phyloP scores from a whole-genome alignment of 2,113 vertebrate genomes.

The Echinops telfairi region DNA sequence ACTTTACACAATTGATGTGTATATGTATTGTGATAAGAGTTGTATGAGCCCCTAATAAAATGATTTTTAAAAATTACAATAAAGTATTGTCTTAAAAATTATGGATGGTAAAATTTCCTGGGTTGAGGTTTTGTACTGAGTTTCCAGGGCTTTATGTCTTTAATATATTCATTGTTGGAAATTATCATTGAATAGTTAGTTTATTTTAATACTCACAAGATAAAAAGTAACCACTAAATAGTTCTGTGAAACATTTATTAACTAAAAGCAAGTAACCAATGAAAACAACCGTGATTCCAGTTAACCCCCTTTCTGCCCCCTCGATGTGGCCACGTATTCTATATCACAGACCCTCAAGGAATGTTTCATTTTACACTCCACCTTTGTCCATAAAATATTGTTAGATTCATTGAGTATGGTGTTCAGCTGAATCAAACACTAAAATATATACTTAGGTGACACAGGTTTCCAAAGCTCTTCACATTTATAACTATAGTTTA shows the following conservation, averaged over 20 bases:
- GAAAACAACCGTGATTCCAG: not conserved
- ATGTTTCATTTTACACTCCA: not conserved
- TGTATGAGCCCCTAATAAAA: too few species aligned
- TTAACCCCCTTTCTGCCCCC: not conserved
- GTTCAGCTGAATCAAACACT: not conserved
- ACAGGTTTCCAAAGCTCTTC: not conserved
- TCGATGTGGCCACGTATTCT: not conserved
- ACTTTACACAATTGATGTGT: too few species aligned
- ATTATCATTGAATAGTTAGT: too few species aligned
- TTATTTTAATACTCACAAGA: too few species aligned
- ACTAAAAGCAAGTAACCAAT: not conserved
- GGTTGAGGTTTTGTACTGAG: not conserved
- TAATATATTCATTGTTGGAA: not conserved
- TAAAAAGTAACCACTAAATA: not conserved
- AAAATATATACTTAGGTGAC: not conserved
- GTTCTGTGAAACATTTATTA: not conserved
- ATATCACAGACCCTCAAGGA: not conserved
- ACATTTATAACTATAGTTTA: not conserved
- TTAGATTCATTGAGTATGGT: not conserved
- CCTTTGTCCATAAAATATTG: not conserved
- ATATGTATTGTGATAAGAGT: too few species aligned
- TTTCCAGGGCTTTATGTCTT: not conserved
- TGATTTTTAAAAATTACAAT: fast-evolving
- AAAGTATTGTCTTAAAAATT: not conserved
- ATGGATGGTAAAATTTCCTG: not conserved